Percentiles rank a stretch among this genome's conserved stretches.
These are phyloP conservation scores for Tetropium fuscum DNA, from an alignment of 2,888 invertebrate genomes.

Conservation along the genomic window DNA sequence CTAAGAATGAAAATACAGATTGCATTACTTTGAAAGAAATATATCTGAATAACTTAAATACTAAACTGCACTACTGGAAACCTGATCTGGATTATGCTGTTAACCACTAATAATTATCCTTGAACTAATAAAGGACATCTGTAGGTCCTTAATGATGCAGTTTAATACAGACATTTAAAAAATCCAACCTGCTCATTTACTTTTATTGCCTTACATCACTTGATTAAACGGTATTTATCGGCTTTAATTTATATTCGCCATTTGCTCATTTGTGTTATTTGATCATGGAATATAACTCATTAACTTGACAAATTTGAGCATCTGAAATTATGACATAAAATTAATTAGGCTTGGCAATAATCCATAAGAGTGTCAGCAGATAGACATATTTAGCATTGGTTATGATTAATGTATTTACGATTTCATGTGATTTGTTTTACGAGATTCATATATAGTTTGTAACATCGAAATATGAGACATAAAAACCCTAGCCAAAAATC, in stretches of 20 bases:
- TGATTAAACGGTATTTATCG: conserved; percentile 2
- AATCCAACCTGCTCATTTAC: conserved; percentile 1
- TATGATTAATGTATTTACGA: too few relatives aligned
- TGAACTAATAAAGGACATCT: neutral
- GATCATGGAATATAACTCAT: conserved; percentile 5
- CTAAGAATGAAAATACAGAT: too few relatives aligned
- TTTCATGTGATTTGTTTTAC: too few relatives aligned
- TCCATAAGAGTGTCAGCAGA: neutral
- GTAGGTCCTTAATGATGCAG: neutral
- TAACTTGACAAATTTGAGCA: conserved; percentile 7
- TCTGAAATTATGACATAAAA: conserved; percentile 14
- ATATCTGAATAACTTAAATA: too few relatives aligned
- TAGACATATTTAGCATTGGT: too few relatives aligned
- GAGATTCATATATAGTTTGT: too few relatives aligned
- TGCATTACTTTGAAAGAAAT: too few relatives aligned
- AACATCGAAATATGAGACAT: neutral
- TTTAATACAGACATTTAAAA: neutral
- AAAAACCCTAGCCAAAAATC: too few relatives aligned
- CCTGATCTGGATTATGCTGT: neutral
- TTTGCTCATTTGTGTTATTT: conserved; percentile 5
- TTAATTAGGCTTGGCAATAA: conserved; percentile 12
- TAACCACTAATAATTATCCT: neutral
- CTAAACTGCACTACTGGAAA: too few relatives aligned
- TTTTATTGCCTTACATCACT: conserved; percentile 2
- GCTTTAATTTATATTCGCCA: conserved; percentile 4